A percentile compares a stretch with the other conserved stretches of the same genome.
phyloP scores from a whole-genome alignment of 30 jellyfish, hydroid and myxozoan species.

The Chironex yamaguchii region DNA sequence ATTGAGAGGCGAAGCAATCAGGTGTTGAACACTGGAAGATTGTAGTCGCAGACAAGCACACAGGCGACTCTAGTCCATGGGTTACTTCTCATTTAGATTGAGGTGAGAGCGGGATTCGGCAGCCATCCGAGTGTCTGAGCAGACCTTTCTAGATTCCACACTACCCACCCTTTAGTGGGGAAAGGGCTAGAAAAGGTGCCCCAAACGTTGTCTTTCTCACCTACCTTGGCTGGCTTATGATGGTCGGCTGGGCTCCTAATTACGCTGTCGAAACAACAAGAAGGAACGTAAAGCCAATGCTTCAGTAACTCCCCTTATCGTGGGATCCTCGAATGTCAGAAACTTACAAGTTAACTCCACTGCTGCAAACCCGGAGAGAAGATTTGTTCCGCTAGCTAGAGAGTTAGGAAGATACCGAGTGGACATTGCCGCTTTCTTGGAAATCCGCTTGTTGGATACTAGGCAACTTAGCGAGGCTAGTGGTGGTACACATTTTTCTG shows the following conservation, averaged over 20 bases:
- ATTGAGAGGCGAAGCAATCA: too few species aligned
- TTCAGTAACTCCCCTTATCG: not conserved
- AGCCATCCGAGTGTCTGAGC: too few species aligned
- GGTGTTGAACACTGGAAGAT: too few species aligned
- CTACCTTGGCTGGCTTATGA: slow-evolving; percentile 13
- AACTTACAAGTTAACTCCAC: not conserved
- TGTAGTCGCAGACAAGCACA: too few species aligned
- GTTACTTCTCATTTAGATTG: too few species aligned
- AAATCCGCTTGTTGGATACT: not conserved
- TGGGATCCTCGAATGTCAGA: not conserved
- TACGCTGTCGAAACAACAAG: slow-evolving; percentile 33
- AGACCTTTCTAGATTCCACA: too few species aligned
- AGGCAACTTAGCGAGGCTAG: not conserved
- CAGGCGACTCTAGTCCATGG: too few species aligned
- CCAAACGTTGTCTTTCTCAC: too few species aligned
- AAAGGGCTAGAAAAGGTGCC: too few species aligned
- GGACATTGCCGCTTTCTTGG: slow-evolving; percentile 18
- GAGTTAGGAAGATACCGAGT: slow-evolving; percentile 8
- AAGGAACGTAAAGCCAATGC: too few species aligned
- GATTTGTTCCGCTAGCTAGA: slow-evolving; percentile 27
- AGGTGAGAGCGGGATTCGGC: too few species aligned
- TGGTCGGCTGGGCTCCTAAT: not conserved
- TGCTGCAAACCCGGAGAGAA: slow-evolving; percentile 17
- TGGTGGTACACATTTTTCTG: slow-evolving; percentile 4
- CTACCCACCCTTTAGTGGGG: too few species aligned